phyloP scores from a whole-genome alignment of 92 coral and sea anemone species.

The Scolanthus callimorphus region DNA sequence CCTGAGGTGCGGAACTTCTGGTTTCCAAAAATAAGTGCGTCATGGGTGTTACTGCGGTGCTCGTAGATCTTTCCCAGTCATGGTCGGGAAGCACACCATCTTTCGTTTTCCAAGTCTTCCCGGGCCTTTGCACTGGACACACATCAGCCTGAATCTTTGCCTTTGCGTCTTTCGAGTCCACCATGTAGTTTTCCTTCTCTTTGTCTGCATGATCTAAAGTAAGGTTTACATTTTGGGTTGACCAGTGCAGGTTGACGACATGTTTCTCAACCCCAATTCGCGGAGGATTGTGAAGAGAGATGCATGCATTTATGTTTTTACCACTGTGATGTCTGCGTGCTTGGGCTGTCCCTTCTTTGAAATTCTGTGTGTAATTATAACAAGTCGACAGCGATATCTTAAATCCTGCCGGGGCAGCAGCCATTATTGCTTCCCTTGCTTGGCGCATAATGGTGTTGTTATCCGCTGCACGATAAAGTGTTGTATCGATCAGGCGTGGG shows the following conservation, averaged over 20 bases:
- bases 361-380: constrained; percentile 38
- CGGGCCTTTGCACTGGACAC: constrained; percentile 59
- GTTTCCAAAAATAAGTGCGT: constrained; percentile 48
- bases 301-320: constrained; percentile 21
- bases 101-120: constrained; percentile 43
- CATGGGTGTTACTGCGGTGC: constrained; percentile 52
- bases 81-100: constrained; percentile 40
- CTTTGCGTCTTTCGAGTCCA: constrained; percentile 67
- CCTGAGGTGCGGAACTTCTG: not conserved
- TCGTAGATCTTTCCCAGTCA: constrained; percentile 28
- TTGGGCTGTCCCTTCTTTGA: constrained; percentile 25
- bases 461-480: constrained; percentile 45
- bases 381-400: constrained; percentile 30
- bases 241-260: constrained; percentile 43
- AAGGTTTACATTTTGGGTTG: constrained; percentile 22
- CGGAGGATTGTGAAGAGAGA: constrained; percentile 47
- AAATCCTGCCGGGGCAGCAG: constrained; percentile 14
- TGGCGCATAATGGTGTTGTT: constrained; percentile 43
- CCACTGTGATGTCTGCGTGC: constrained; percentile 44
- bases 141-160: constrained; percentile 43
- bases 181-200: constrained; percentile 11
- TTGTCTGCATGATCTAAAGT: not conserved
- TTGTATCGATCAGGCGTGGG: constrained; percentile 32
- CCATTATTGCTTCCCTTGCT: constrained; percentile 21
- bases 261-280: constrained; percentile 29